Evolutionary conservation across 2,888 invertebrate genomes (phyloP).

Genomic region (Holacanthella duospinosa): DNA sequence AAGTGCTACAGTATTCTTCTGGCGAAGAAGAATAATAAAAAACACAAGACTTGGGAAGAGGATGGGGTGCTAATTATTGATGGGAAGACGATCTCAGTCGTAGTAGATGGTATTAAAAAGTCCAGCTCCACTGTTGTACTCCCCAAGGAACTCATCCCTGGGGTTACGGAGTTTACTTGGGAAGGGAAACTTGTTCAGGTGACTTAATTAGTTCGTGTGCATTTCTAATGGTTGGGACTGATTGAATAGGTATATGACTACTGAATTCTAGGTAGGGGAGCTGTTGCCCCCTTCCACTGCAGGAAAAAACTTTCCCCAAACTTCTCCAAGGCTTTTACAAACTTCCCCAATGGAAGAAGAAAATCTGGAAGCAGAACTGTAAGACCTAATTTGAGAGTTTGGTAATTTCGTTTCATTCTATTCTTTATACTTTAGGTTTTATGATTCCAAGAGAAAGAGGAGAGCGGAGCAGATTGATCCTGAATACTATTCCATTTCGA

Average conservation of each 20-base stretch:
- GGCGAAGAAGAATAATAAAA: neutral
- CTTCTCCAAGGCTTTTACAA: neutral
- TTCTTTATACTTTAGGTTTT: no score
- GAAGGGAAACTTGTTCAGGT: neutral
- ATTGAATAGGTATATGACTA: no score
- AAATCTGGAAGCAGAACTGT: no score
- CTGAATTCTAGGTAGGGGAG: no score
- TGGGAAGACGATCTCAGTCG: neutral
- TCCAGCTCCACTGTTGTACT: neutral
- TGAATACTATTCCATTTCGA: neutral
- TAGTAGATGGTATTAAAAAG: neutral
- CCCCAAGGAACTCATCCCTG: neutral
- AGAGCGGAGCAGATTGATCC: no score
- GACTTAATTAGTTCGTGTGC: neutral
- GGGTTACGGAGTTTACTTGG: neutral
- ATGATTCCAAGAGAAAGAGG: no score
- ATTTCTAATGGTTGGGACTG: no score
- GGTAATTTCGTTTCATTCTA: no score
- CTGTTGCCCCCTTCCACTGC: no score
- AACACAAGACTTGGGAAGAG: conserved; percentile 4
- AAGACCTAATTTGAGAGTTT: no score
- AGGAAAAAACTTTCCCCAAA: neutral
- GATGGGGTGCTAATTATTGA: neutral
- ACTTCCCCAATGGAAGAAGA: no score
- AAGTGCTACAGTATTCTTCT: neutral